Percentiles rank a stretch among this genome's conserved stretches.
Conservation (phyloP, 2,113 vertebrate species). For the Rhadina sibilatrix region DNA sequence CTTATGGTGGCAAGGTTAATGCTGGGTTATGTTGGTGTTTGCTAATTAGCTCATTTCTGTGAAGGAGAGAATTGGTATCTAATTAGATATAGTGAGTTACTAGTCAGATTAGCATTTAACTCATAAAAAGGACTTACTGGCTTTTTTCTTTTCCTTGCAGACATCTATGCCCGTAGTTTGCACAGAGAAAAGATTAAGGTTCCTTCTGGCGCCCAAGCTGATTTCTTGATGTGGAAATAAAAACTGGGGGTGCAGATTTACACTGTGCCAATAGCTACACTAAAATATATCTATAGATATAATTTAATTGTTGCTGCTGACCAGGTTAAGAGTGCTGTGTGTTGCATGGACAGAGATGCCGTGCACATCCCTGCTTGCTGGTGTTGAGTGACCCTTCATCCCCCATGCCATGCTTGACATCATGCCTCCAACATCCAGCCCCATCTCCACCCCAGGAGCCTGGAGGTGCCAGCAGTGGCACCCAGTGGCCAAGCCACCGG, state of each 20-base stretch:
- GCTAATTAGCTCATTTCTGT: conserved; percentile 58
- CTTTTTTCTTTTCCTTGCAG: neutral
- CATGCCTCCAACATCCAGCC: neutral
- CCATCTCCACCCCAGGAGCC: neutral
- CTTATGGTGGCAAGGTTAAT: conserved; percentile 60
- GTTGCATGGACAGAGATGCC: neutral
- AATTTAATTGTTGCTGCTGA: neutral
- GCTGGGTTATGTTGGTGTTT: conserved; percentile 57
- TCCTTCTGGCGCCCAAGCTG: neutral
- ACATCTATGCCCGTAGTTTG: rapidly evolving
- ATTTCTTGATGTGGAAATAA: neutral
- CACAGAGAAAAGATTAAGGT: neutral
- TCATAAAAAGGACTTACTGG: neutral
- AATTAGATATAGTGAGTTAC: conserved; percentile 9
- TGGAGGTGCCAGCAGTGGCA: rapidly evolving
- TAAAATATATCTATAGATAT: neutral
- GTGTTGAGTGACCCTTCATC: neutral
- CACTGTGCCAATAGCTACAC: neutral
- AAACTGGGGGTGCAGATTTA: neutral
- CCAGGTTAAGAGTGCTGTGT: neutral
- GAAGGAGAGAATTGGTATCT: conserved; percentile 42
- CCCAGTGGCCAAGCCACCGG: neutral
- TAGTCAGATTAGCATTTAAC: conserved; percentile 1
- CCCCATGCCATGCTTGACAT: rapidly evolving
- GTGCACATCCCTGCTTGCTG: neutral